Evolutionary conservation across 2,797 vertebrate genomes (phyloP).

Genomic region (Trematomus bernacchii): DNA sequence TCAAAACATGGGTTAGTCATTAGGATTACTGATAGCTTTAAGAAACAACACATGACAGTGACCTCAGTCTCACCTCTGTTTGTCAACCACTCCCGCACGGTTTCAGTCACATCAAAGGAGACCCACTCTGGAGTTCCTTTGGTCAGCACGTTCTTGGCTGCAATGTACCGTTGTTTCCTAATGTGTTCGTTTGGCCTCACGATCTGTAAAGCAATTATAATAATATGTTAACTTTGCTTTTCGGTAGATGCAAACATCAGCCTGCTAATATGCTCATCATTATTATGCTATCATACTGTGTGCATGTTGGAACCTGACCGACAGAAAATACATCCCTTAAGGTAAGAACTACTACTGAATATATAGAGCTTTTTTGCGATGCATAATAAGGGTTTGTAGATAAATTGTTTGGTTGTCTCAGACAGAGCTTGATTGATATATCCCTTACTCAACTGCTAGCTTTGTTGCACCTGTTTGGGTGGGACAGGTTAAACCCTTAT

Average conservation of each 20-base stretch:
- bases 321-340: not conserved
- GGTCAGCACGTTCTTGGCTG: constrained; percentile 91
- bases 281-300: not conserved
- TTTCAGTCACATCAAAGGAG: constrained; percentile 94
- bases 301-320: not conserved
- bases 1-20: not conserved
- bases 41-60: not conserved
- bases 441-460: not conserved
- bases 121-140: constrained; percentile 91
- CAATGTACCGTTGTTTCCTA: constrained; percentile 92
- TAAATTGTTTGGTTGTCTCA: not conserved
- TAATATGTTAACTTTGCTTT: not conserved
- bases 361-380: not conserved
- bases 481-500: not conserved
- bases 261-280: not conserved
- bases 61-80: constrained; percentile 85
- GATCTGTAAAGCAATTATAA: constrained; percentile 79
- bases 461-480: not conserved
- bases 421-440: not conserved
- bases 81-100: constrained; percentile 92
- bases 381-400: not conserved
- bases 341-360: not conserved
- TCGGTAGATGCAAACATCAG: not conserved
- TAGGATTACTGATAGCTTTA: not conserved
- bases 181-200: constrained; percentile 92